Evolutionary conservation across 2,113 vertebrate genomes (phyloP).

Genomic region (Pseudorasbora parva): DNA sequence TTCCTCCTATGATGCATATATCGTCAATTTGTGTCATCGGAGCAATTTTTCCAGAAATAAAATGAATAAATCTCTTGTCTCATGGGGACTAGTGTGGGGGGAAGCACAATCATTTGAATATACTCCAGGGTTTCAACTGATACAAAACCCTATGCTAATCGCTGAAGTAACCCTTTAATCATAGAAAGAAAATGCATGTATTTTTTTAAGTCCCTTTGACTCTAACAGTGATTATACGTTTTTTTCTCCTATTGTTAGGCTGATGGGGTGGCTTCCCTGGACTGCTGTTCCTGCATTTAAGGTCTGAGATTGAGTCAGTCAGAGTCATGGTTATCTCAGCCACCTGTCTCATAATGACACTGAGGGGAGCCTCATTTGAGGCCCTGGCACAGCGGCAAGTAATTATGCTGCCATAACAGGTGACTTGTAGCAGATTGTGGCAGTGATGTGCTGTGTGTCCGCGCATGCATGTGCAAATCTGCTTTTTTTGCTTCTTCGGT

Average conservation of each 20-base stretch:
- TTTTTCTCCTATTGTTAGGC: constrained; percentile 1
- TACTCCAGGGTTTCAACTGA: no score
- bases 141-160: no score
- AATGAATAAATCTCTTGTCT: no score
- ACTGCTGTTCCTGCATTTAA: background rate
- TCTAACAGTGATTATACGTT: background rate
- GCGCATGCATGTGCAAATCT: constrained; percentile 2
- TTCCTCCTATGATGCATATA: no score
- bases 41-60: no score
- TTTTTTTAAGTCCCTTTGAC: background rate
- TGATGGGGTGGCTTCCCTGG: background rate
- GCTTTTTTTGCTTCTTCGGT: background rate
- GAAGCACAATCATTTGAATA: no score
- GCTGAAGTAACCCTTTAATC: no score
- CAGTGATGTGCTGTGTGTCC: constrained; percentile 22
- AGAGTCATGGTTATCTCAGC: constrained; percentile 36
- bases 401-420: constrained; percentile 42
- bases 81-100: no score
- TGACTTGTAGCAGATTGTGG: constrained; percentile 43
- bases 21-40: no score
- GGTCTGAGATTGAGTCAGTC: background rate
- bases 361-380: constrained; percentile 30
- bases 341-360: constrained; percentile 43
- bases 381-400: constrained; percentile 37
- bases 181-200: background rate